phyloP scores from a whole-genome alignment of 2,888 invertebrate species.

The Dryobota labecula region DNA sequence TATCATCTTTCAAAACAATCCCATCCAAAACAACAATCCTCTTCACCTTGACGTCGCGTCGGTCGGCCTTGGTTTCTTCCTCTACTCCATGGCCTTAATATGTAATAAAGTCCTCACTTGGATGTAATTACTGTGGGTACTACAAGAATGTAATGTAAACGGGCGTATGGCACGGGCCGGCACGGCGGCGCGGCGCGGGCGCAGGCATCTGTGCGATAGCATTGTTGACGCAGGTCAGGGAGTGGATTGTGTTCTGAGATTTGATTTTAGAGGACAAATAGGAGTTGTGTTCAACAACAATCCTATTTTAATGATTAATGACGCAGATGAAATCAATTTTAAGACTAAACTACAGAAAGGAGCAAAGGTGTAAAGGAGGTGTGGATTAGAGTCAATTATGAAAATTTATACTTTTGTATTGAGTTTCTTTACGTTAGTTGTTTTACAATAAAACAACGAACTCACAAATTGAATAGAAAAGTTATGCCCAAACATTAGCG shows the following conservation, averaged over 20 bases:
- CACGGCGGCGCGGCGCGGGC: slow-evolving; percentile 63
- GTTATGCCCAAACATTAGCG: background rate
- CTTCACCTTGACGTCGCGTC: slow-evolving; percentile 12
- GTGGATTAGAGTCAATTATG: background rate
- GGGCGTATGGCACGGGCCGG: slow-evolving; percentile 65
- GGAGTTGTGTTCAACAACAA: background rate
- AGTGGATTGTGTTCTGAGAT: slow-evolving; percentile 15
- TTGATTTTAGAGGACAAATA: slow-evolving; percentile 24
- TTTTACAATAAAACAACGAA: too few species aligned
- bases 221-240: slow-evolving; percentile 64
- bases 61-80: slow-evolving; percentile 35
- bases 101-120: slow-evolving; percentile 28
- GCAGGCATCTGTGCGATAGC: slow-evolving; percentile 59
- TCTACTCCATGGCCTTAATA: slow-evolving; percentile 47
- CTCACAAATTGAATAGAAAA: background rate
- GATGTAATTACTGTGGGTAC: slow-evolving; percentile 45
- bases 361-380: background rate
- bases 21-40: background rate
- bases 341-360: too few species aligned
- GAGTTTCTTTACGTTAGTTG: background rate
- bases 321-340: background rate
- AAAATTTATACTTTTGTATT: background rate
- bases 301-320: background rate
- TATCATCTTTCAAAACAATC: background rate
- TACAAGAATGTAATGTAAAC: slow-evolving; percentile 43